Evolutionary conservation across 1,140 invertebrate genomes (phyloP).

Genomic region (Vanessa atalanta): DNA sequence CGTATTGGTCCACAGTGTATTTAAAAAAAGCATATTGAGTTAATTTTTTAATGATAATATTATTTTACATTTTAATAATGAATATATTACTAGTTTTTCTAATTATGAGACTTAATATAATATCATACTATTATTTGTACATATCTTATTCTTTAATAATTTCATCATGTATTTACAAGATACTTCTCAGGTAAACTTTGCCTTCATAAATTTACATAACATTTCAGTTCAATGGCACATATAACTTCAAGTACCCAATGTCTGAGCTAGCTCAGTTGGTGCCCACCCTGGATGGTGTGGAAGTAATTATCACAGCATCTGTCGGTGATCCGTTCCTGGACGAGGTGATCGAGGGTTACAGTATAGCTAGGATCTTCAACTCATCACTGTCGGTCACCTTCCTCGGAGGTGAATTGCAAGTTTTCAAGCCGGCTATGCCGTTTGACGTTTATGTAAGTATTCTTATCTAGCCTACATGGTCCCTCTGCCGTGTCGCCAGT

Average conservation of each 20-base stretch:
- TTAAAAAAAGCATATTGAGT: no score
- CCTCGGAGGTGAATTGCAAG: slow-evolving; percentile 93
- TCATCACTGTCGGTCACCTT: slow-evolving; percentile 91
- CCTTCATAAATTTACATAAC: no score
- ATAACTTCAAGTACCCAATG: slow-evolving; percentile 92
- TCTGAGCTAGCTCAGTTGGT: slow-evolving; percentile 87
- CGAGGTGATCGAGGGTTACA: slow-evolving; percentile 92
- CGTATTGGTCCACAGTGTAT: no score
- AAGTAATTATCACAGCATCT: slow-evolving; percentile 92
- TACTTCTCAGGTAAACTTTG: no score
- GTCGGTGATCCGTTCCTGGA: slow-evolving; percentile 95
- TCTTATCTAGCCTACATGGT: background rate
- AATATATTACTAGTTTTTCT: no score
- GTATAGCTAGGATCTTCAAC: slow-evolving; percentile 92
- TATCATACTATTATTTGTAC: no score
- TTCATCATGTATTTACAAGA: no score
- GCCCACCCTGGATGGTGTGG: slow-evolving; percentile 87
- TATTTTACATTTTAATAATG: no score
- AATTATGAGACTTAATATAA: no score
- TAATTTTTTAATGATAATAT: no score
- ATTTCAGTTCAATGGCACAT: slow-evolving; percentile 91
- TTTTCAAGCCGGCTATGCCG: slow-evolving; percentile 97
- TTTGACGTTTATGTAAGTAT: slow-evolving; percentile 88
- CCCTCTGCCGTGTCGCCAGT: no score
- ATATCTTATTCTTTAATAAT: no score